Conservation (phyloP, 1,140 invertebrate species). For the Euborellia annulipes region DNA sequence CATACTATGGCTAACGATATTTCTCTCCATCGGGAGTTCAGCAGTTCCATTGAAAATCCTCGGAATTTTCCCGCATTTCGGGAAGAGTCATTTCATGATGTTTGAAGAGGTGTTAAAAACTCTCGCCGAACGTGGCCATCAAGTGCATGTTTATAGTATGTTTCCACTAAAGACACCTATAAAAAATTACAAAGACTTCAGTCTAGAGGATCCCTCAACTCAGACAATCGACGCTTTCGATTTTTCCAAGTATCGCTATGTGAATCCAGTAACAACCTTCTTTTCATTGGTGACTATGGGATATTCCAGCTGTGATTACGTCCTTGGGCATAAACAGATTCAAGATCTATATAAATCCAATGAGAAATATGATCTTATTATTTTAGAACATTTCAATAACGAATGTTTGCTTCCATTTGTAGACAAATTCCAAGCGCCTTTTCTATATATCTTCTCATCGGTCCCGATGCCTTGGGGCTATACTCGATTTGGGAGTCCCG, state of each 20-base stretch:
- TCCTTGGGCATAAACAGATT: background rate
- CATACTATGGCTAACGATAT: too few species aligned
- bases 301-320: background rate
- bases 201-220: conserved; percentile 1
- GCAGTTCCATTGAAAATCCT: conserved; percentile 11
- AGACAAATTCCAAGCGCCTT: conserved; percentile 25
- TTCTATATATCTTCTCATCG: conserved; percentile 37
- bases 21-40: too few species aligned
- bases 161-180: conserved; percentile 14
- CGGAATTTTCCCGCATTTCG: conserved; percentile 29
- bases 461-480: conserved; percentile 34
- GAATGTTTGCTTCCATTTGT: conserved; percentile 43
- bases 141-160: conserved; percentile 19
- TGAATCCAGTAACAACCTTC: background rate
- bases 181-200: conserved; percentile 35
- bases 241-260: background rate
- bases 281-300: background rate
- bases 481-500: conserved; percentile 29
- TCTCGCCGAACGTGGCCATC: conserved; percentile 22
- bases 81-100: conserved; percentile 36
- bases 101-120: conserved; percentile 21
- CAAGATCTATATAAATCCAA: conserved; percentile 10
- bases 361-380: conserved; percentile 41
- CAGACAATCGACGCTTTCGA: background rate
- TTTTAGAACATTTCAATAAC: conserved; percentile 45